Percentiles rank a stretch among this genome's conserved stretches.
phyloP scores from a whole-genome alignment of 2,888 invertebrate genomes.

The Drosophila dives region DNA sequence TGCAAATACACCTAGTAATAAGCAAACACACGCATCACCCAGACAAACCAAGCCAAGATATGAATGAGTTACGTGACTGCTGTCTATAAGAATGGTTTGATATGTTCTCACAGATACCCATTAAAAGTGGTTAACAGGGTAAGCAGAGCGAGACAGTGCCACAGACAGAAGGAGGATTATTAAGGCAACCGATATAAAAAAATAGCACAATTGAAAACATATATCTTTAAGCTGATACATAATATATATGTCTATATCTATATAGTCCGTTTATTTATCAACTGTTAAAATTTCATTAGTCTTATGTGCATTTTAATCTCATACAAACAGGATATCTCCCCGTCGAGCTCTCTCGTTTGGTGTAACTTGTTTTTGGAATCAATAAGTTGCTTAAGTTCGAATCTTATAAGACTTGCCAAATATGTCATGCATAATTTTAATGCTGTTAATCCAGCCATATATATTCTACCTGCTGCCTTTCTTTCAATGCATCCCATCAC shows the following conservation, averaged over 20 bases:
- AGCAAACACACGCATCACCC: conserved; percentile 33
- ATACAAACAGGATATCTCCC: background rate
- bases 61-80: background rate
- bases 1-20: conserved; percentile 41
- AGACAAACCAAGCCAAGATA: background rate
- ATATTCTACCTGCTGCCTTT: conserved; percentile 1
- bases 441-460: conserved; percentile 1
- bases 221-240: background rate
- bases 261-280: background rate
- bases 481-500: conserved; percentile 35
- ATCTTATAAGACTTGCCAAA: background rate
- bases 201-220: background rate
- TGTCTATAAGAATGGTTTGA: background rate
- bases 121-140: background rate
- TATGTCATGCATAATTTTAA: conserved; percentile 17
- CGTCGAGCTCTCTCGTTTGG: background rate
- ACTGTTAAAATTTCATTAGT: background rate
- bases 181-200: background rate
- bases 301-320: background rate
- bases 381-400: background rate
- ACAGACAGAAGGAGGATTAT: background rate
- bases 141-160: too few species aligned
- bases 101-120: background rate
- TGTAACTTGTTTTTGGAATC: background rate
- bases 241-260: background rate